Evolutionary conservation across 2,113 vertebrate genomes (phyloP).

Genomic region (Corapipo altera): DNA sequence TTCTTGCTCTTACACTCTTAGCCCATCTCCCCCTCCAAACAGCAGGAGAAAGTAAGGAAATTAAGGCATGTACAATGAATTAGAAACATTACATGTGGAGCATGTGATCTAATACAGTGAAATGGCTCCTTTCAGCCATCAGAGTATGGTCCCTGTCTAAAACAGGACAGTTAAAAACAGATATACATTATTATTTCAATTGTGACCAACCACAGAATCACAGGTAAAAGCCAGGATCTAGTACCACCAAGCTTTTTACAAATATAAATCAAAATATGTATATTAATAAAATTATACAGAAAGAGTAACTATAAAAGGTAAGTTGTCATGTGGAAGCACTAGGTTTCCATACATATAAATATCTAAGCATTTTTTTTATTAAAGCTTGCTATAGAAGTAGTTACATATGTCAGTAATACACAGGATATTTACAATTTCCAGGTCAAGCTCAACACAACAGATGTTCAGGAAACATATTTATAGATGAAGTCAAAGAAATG

Average conservation of each 20-base stretch:
- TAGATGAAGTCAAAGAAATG: constrained; percentile 58
- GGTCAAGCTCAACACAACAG: constrained; percentile 47
- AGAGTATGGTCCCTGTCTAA: not conserved
- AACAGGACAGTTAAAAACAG: not conserved
- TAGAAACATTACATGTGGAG: not conserved
- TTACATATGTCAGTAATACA: constrained; percentile 57
- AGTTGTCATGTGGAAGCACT: not conserved
- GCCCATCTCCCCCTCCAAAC: not conserved
- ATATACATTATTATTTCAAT: not conserved
- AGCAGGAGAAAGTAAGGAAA: not conserved
- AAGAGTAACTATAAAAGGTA: not conserved
- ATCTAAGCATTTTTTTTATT: not conserved
- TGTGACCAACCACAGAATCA: not conserved
- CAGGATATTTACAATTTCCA: constrained; percentile 68
- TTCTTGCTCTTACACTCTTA: not conserved
- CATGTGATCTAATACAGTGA: not conserved
- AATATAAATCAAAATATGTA: not conserved
- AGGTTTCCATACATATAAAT: not conserved
- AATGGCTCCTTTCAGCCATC: not conserved
- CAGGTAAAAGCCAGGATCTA: not conserved
- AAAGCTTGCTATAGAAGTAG: constrained; percentile 26
- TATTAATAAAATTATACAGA: not conserved
- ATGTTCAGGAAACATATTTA: constrained; percentile 62
- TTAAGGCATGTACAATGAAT: not conserved
- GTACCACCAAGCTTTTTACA: not conserved